phyloP scores from a whole-genome alignment of 2,888 invertebrate species.

The Cheilosia variabilis region DNA sequence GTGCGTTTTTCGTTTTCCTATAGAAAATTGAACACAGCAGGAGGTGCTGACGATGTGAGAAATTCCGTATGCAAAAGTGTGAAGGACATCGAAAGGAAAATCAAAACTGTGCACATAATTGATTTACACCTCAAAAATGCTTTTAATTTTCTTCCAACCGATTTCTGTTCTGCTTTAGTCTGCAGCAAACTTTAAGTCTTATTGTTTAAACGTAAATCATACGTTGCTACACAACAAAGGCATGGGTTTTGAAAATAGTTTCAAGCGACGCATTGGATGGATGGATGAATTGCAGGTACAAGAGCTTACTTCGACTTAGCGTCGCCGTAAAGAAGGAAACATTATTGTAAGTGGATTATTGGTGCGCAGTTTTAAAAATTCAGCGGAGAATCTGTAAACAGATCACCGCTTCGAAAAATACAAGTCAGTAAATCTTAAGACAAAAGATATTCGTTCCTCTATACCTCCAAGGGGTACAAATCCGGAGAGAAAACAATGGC shows the following conservation, averaged over 20 bases:
- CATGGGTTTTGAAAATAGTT: not conserved
- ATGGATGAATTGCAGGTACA: not conserved
- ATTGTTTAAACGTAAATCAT: too few species aligned
- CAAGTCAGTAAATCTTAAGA: not conserved
- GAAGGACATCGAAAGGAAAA: not conserved
- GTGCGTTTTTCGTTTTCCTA: not conserved
- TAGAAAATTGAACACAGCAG: constrained; percentile 12
- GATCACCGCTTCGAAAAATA: not conserved
- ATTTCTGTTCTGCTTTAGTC: too few species aligned
- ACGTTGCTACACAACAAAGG: not conserved
- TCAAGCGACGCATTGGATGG: not conserved
- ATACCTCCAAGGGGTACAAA: not conserved
- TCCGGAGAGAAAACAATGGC: not conserved
- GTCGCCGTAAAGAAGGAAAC: not conserved
- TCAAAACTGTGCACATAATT: too few species aligned
- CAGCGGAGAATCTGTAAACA: not conserved
- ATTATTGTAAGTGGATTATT: constrained; percentile 2
- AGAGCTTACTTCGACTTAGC: not conserved
- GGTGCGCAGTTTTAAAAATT: not conserved
- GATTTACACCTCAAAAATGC: too few species aligned
- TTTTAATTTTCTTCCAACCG: too few species aligned
- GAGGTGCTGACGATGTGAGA: constrained; percentile 18
- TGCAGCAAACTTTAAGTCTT: too few species aligned
- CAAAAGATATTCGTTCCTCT: not conserved
- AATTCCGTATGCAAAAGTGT: not conserved